Conservation (phyloP, 2,113 vertebrate species). For the Naja naja region DNA sequence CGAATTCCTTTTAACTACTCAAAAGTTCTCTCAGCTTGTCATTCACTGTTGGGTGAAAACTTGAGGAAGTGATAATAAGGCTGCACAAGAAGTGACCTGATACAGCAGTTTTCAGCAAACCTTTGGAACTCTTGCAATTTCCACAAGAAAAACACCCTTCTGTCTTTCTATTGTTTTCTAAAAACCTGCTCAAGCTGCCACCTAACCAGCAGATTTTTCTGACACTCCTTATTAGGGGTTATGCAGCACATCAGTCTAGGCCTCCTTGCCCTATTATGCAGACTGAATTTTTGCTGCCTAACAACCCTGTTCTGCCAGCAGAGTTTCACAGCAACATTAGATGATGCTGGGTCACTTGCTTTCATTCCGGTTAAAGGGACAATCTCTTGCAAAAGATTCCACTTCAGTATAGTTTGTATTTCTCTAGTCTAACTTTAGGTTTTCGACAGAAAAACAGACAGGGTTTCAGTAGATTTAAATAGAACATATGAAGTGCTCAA, state of each 20-base stretch:
- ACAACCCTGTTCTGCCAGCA: background rate
- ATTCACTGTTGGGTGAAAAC: background rate
- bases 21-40: background rate
- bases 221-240: background rate
- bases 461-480: background rate
- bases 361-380: background rate
- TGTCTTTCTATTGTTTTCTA: background rate
- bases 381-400: background rate
- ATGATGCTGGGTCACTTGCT: background rate
- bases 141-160: background rate
- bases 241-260: background rate
- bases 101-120: background rate
- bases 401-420: background rate
- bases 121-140: background rate
- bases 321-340: background rate
- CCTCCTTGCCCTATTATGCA: background rate
- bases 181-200: background rate
- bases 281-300: background rate
- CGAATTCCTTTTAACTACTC: slow-evolving; percentile 14
- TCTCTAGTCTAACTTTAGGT: background rate
- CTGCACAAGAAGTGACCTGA: background rate
- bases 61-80: slow-evolving; percentile 1
- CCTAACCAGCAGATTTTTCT: background rate
- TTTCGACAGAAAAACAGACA: background rate
- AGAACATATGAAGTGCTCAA: background rate